phyloP scores from a whole-genome alignment of 2,797 vertebrate genomes.

The Eleutherodactylus coqui region DNA sequence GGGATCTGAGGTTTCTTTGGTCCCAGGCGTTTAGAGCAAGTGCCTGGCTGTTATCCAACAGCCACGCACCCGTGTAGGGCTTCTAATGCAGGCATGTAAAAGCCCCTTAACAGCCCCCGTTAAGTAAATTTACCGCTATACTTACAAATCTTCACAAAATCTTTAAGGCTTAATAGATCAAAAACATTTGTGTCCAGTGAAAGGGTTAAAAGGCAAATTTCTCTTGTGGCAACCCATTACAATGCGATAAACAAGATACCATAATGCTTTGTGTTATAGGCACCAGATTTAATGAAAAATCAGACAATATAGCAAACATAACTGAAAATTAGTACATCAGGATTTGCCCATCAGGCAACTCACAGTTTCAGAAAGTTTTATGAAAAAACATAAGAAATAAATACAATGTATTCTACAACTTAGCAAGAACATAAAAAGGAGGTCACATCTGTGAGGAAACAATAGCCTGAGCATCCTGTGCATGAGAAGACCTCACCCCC shows the following conservation, averaged over 20 bases:
- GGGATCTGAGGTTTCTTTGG: no score
- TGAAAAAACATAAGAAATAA: slow-evolving; percentile 1
- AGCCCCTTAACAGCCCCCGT: no score
- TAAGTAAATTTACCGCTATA: no score
- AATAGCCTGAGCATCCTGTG: not conserved
- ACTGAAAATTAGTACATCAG: not conserved
- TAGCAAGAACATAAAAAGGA: not conserved
- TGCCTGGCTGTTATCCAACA: no score
- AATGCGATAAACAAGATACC: not conserved
- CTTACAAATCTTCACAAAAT: no score
- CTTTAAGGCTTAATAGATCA: no score
- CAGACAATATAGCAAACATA: not conserved
- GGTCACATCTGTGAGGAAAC: not conserved
- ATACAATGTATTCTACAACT: slow-evolving; percentile 3
- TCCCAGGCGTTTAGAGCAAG: no score
- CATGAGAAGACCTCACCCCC: not conserved
- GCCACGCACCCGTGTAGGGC: no score
- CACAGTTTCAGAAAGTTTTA: not conserved
- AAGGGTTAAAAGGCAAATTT: not conserved
- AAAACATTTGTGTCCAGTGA: no score
- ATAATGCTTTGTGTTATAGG: not conserved
- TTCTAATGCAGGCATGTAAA: no score
- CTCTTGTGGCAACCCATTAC: not conserved
- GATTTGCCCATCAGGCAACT: slow-evolving; percentile 4
- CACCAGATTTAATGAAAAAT: slow-evolving; percentile 21